Percentiles rank a stretch among this genome's conserved stretches.
Conservation (phyloP, 2,113 vertebrate species). For the Scolopax mira region DNA sequence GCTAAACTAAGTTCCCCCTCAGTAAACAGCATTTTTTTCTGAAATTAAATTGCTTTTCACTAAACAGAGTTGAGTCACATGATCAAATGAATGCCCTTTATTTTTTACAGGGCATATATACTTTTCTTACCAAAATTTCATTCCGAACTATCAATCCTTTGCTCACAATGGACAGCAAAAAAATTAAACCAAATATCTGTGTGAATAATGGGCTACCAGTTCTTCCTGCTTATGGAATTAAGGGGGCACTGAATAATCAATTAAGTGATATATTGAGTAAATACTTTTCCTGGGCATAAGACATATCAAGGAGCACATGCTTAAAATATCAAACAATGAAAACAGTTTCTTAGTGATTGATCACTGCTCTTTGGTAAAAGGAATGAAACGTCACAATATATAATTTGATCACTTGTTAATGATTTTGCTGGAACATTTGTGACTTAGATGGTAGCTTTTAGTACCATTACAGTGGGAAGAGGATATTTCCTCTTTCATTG, state of each 20-base stretch:
- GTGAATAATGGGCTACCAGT: background rate
- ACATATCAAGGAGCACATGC: background rate
- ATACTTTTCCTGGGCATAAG: background rate
- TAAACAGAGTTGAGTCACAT: background rate
- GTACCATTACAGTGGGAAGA: background rate
- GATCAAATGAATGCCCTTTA: background rate
- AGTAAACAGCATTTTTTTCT: background rate
- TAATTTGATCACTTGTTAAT: background rate
- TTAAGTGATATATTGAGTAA: background rate
- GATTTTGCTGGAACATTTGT: background rate
- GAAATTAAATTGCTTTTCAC: background rate
- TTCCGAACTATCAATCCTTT: background rate
- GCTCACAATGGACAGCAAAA: background rate
- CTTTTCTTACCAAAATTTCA: background rate
- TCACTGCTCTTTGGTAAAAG: background rate
- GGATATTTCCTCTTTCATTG: background rate
- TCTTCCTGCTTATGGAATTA: background rate
- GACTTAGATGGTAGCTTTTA: background rate
- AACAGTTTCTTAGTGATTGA: background rate
- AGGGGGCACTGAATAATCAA: background rate
- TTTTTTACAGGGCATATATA: background rate
- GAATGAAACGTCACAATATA: background rate
- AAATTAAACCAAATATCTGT: background rate
- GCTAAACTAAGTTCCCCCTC: background rate
- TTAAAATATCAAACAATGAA: background rate